Conservation (phyloP, 92 coral and sea anemone genomes). For the Parazoanthus darwini region DNA sequence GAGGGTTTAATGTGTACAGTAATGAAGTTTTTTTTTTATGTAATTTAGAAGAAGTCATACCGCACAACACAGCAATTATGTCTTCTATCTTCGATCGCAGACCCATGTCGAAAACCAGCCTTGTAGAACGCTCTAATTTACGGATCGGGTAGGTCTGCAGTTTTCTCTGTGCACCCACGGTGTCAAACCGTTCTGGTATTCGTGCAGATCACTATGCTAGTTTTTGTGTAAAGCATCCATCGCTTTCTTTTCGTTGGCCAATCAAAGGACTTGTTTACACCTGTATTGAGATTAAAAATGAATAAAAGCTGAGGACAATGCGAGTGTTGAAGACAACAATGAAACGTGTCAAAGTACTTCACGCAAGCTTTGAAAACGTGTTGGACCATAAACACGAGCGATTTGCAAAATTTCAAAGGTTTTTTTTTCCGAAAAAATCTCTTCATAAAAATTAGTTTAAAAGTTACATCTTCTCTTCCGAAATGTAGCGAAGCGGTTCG, state of each 20-base stretch:
- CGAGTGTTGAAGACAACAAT: not conserved
- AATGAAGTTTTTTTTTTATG: not conserved
- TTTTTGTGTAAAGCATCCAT: not conserved
- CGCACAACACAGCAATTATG: not conserved
- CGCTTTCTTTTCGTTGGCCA: not conserved
- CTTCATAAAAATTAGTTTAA: no score
- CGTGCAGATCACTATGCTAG: not conserved
- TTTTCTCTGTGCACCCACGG: not conserved
- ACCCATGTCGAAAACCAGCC: not conserved
- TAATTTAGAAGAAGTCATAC: not conserved
- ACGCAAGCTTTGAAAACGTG: not conserved
- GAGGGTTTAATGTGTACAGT: not conserved
- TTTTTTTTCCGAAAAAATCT: not conserved
- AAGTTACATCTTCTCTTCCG: not conserved
- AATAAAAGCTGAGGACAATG: not conserved
- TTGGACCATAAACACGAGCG: not conserved
- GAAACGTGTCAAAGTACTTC: not conserved
- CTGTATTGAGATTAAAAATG: not conserved
- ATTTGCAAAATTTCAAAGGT: not conserved
- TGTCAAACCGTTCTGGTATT: not conserved
- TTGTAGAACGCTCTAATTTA: not conserved
- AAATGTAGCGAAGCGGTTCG: no score
- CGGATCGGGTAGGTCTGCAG: not conserved
- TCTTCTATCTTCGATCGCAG: conserved; percentile 6
- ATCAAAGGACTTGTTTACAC: conserved; percentile 15